These are phyloP conservation scores for Ormyrus nitidulus DNA, from an alignment of 2,888 invertebrate species.

Conservation along the genomic window DNA sequence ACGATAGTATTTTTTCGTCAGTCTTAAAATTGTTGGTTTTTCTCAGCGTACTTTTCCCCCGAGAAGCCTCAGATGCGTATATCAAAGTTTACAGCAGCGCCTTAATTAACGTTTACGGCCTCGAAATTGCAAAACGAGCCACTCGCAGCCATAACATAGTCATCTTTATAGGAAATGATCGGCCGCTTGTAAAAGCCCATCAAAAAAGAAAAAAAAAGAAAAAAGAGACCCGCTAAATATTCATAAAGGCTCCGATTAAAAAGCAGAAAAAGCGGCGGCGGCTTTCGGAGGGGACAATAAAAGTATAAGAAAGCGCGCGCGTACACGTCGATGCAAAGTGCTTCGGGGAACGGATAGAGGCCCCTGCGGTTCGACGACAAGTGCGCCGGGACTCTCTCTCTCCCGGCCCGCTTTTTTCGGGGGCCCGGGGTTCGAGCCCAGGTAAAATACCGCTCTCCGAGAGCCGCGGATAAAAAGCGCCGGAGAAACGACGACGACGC, in stretches of 20 bases:
- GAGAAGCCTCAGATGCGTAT: no score
- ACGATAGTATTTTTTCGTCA: no score
- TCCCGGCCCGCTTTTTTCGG: neutral
- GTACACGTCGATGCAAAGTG: conserved; percentile 63
- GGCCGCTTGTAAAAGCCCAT: neutral
- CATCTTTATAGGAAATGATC: conserved; percentile 20
- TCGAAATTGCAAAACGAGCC: no score
- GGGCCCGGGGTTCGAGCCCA: no score
- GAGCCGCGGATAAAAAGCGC: no score
- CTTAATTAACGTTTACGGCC: no score
- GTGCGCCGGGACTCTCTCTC: conserved; percentile 30
- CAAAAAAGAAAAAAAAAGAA: neutral
- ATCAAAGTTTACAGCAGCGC: no score
- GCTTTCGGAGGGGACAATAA: conserved; percentile 41
- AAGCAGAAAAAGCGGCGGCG: conserved; percentile 27
- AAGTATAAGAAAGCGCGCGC: conserved; percentile 37
- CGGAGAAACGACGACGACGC: no score
- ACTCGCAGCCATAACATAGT: neutral
- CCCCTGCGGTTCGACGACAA: conserved; percentile 47
- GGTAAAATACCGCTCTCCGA: no score
- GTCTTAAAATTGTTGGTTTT: no score
- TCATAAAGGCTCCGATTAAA: conserved; percentile 52
- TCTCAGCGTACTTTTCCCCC: no score
- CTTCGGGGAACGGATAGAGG: conserved; percentile 59
- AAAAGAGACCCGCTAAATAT: conserved; percentile 36